phyloP scores from a whole-genome alignment of 2,888 invertebrate species.

The Alitta virens region DNA sequence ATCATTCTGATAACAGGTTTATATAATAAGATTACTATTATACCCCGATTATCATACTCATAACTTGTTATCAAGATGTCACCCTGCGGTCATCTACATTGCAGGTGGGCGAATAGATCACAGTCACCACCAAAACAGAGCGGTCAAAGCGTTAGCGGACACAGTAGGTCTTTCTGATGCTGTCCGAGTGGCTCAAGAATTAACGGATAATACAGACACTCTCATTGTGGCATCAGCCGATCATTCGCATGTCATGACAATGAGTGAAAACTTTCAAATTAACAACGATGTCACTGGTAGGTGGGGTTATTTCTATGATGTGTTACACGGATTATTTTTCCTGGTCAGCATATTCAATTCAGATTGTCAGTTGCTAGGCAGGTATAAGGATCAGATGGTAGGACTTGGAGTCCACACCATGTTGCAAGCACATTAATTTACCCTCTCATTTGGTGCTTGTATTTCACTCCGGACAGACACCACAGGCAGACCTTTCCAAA shows the following conservation, averaged over 20 bases:
- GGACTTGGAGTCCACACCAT: too few relatives aligned
- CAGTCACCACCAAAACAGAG: not conserved
- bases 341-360: too few relatives aligned
- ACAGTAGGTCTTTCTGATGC: not conserved
- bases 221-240: not conserved
- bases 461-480: too few relatives aligned
- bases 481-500: too few relatives aligned
- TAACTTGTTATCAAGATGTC: not conserved
- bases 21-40: not conserved
- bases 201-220: not conserved
- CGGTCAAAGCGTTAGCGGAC: not conserved
- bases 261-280: not conserved
- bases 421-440: too few relatives aligned
- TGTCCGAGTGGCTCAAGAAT: not conserved
- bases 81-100: not conserved
- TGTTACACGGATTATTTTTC: too few relatives aligned
- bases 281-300: not conserved
- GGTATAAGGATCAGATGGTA: too few relatives aligned
- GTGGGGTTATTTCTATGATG: too few relatives aligned
- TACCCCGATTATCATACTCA: not conserved
- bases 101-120: not conserved
- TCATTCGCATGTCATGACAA: not conserved
- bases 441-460: too few relatives aligned
- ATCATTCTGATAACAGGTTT: not conserved
- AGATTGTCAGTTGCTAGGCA: too few relatives aligned